Evolutionary conservation across 2,888 invertebrate genomes (phyloP).

Genomic region (Arrhopalites spinosus): DNA sequence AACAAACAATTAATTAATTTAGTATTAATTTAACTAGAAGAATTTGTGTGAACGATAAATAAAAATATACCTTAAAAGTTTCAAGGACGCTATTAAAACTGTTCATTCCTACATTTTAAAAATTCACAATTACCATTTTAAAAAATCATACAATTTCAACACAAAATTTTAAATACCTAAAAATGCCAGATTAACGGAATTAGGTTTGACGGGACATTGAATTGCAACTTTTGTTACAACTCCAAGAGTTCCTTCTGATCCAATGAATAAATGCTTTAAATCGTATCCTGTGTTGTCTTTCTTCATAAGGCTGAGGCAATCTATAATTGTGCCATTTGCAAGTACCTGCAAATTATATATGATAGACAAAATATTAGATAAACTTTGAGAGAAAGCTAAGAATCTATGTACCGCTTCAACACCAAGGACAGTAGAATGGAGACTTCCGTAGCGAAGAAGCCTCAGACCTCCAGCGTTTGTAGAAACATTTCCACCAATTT

Average conservation of each 20-base stretch:
- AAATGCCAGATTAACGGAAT: constrained; percentile 83
- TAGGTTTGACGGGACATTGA: constrained; percentile 83
- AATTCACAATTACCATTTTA: not conserved
- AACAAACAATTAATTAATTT: no score
- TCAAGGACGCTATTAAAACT: constrained; percentile 78
- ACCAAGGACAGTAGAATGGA: constrained; percentile 89
- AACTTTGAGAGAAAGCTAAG: not conserved
- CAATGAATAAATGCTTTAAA: constrained; percentile 94
- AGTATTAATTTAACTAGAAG: no score
- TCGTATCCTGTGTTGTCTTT: constrained; percentile 99
- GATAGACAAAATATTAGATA: not conserved
- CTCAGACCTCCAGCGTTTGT: constrained; percentile 98
- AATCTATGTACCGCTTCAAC: constrained; percentile 77
- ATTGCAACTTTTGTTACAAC: constrained; percentile 90
- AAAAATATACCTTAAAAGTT: constrained; percentile 64
- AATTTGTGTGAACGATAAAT: no score
- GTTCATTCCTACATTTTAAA: constrained; percentile 67
- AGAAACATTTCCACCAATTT: constrained; percentile 93
- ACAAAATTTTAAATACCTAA: constrained; percentile 68
- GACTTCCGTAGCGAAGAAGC: constrained; percentile 89
- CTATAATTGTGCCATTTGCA: constrained; percentile 82
- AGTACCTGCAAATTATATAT: constrained; percentile 66
- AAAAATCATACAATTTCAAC: not conserved
- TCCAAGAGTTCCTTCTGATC: constrained; percentile 97
- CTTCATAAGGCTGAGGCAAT: constrained; percentile 82